Evolutionary conservation across 2,888 invertebrate species (phyloP).

Genomic region (Copidosoma aretas): DNA sequence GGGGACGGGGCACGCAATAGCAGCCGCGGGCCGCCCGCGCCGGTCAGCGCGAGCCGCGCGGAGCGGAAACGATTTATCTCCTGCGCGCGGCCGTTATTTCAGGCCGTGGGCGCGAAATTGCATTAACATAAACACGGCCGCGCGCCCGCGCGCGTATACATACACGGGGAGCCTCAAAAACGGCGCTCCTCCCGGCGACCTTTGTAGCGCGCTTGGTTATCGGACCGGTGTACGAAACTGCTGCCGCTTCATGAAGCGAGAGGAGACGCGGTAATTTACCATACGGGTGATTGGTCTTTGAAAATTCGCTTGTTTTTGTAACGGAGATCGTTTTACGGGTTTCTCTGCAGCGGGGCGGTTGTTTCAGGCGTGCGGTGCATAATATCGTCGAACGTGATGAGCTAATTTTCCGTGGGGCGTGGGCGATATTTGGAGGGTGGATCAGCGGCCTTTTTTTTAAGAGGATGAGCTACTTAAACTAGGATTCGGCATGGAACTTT

Average conservation of each 20-base stretch:
- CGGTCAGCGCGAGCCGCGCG: not conserved
- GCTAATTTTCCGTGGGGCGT: not conserved
- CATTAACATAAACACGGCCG: slow-evolving; percentile 52
- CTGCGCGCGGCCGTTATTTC: slow-evolving; percentile 44
- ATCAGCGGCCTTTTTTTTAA: not conserved
- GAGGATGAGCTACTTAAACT: slow-evolving; percentile 15
- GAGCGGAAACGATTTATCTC: slow-evolving; percentile 46
- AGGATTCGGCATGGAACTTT: not conserved
- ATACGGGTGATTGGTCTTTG: not conserved
- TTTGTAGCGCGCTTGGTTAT: not conserved
- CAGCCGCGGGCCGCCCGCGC: no score
- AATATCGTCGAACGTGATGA: not conserved
- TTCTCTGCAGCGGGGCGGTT: no score
- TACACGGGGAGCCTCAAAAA: slow-evolving; percentile 26
- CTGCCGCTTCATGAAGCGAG: no score
- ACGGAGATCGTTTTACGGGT: not conserved
- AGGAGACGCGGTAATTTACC: no score
- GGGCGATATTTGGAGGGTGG: not conserved
- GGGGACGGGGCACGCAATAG: no score
- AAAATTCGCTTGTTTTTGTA: not conserved
- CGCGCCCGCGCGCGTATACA: slow-evolving; percentile 14
- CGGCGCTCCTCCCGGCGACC: not conserved
- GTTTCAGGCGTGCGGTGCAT: no score
- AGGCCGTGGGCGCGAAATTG: slow-evolving; percentile 47
- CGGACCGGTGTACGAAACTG: not conserved